Base-by-base conservation (phyloP, 53 echinoderm and acorn worm genomes). In the Arbacia lixula region DNA sequence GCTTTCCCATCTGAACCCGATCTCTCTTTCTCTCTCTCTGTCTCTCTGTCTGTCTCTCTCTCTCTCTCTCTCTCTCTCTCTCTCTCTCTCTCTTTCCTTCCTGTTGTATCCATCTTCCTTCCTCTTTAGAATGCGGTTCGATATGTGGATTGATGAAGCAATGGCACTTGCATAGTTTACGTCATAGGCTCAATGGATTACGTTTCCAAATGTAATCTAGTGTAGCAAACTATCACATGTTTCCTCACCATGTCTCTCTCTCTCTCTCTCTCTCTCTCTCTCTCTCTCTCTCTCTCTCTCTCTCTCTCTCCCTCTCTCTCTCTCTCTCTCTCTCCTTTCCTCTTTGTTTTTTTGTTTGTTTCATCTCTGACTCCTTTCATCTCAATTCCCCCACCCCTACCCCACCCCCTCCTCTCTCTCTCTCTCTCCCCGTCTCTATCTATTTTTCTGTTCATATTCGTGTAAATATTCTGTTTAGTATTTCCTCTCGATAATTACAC, bases 21-120 rank as follows among this genome's bases (percentile, higher is more conserved):
- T n/a, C n/a, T n/a, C n/a, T n/a, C n/a, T n/a, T n/a, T n/a, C n/a
- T n/a, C 22, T 12, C 11, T 28, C 25, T 20, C 57, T 57, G 29
- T 60, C 60, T 60, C 60, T 60, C 60, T 60, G 29, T 60, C 60
- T 60, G 29, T 60, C 60, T 60, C 60, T 60, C 60, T 28, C 60
- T 26, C 26, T 60, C 60, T 60, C 27, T 60, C 60, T 60, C 27
- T 60, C 60, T 60, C 60, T 28, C 60, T 29, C 30, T 6, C 4
- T 4, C 9, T 29, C 2, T 60, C 28, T 28, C 30, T 28, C 30
- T 28, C 21, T 5, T 55, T 3, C 56, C 6, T 5, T 26, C 17
- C 56, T 26, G 21, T 20, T 1, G 0, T 3, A 20, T 25, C 56
- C 12, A 3, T 26, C 16, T 20, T 20, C 55, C 55, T 2, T 26